A percentile compares a stretch with the other conserved stretches of the same genome.
phyloP scores from a whole-genome alignment of 2,797 vertebrate genomes.

The Urophycis tenuis region DNA sequence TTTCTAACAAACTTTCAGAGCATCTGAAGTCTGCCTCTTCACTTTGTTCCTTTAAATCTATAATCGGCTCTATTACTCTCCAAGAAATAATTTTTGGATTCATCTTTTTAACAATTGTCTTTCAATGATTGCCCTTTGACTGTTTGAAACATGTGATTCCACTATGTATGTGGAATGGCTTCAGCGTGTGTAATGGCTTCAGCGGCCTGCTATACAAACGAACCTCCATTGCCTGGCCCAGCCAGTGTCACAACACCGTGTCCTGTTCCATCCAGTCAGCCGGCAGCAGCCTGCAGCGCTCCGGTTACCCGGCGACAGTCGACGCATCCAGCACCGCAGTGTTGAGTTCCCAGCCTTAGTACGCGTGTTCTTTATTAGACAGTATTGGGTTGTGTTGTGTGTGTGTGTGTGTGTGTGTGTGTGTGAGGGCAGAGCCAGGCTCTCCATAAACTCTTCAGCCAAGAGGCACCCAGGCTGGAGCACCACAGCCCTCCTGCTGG shows the following conservation, averaged over 20 bases:
- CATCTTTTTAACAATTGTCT: not conserved
- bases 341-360: not conserved
- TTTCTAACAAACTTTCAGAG: not conserved
- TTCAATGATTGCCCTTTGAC: not conserved
- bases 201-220: not conserved
- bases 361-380: not conserved
- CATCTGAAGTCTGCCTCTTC: not conserved
- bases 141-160: not conserved
- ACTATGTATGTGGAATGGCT: too few relatives aligned
- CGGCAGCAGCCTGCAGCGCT: not conserved
- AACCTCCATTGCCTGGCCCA: not conserved
- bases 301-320: not conserved
- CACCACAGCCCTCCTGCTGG: not conserved
- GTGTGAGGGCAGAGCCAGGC: not conserved
- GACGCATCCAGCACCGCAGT: not conserved
- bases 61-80: too few relatives aligned
- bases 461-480: too few relatives aligned
- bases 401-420: too few relatives aligned
- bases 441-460: not conserved
- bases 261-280: not conserved
- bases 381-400: not conserved
- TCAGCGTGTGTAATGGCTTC: not conserved
- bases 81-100: not conserved
- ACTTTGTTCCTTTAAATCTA: not conserved
- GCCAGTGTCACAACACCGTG: not conserved